Evolutionary conservation across 2,888 invertebrate species (phyloP).

Genomic region (Harpalus rufipes): DNA sequence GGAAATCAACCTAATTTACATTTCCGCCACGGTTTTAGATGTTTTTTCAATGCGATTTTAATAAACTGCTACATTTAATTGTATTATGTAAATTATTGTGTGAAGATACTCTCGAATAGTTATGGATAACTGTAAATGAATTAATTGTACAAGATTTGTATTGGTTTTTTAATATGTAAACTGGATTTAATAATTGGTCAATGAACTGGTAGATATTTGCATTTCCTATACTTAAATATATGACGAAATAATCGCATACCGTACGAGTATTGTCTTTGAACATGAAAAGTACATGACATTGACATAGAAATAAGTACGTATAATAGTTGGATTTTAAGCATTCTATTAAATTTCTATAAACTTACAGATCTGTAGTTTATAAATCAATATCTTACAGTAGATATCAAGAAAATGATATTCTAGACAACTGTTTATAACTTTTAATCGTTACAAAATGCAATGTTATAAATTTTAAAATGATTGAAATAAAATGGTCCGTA

Average conservation of each 20-base stretch:
- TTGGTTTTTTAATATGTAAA: slow-evolving; percentile 16
- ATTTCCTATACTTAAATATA: background rate
- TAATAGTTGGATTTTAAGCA: no score
- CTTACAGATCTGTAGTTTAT: no score
- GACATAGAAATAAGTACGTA: background rate
- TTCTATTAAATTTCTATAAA: no score
- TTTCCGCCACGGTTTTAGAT: slow-evolving; percentile 33
- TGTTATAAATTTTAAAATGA: no score
- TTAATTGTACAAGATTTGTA: slow-evolving; percentile 18
- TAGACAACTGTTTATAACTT: no score
- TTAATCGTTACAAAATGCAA: no score
- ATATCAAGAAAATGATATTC: no score
- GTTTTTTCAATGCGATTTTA: slow-evolving; percentile 25
- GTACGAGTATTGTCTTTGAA: background rate
- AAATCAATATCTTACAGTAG: no score
- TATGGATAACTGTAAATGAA: slow-evolving; percentile 31
- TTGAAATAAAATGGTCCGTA: no score
- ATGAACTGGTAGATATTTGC: background rate
- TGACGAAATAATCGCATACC: background rate
- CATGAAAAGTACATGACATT: background rate
- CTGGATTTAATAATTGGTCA: background rate
- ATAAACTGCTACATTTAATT: slow-evolving; percentile 45
- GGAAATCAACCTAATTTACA: slow-evolving; percentile 51
- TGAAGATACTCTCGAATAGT: background rate
- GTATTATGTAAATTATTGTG: slow-evolving; percentile 44